phyloP scores from a whole-genome alignment of 2,113 vertebrate species.

The Nibea albiflora region DNA sequence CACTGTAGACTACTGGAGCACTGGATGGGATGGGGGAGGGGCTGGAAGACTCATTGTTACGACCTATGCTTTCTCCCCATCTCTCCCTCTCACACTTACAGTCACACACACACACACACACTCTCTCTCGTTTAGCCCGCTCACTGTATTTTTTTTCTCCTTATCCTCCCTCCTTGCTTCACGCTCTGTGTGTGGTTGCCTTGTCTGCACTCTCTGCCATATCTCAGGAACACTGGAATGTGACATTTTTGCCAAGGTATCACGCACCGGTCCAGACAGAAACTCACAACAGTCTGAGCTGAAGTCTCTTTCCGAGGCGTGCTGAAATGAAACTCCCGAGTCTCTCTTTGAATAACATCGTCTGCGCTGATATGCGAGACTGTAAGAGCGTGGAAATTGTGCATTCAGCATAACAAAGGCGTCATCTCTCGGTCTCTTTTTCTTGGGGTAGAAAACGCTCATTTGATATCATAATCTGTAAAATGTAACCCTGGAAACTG shows the following conservation, averaged over 20 bases:
- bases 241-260: conserved; percentile 37
- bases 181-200: neutral
- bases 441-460: neutral
- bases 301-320: conserved; percentile 4
- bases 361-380: conserved; percentile 21
- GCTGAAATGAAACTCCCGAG: conserved; percentile 23
- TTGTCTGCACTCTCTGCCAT: neutral
- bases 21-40: conserved; percentile 72
- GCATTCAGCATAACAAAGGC: neutral
- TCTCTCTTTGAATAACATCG: conserved; percentile 13
- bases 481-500: neutral
- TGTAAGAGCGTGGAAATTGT: conserved; percentile 16
- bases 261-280: conserved; percentile 16
- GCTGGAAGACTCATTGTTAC: conserved; percentile 64
- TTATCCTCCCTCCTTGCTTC: neutral
- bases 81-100: neutral
- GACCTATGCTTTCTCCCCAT: conserved; percentile 43
- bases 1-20: conserved; percentile 45
- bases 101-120: neutral
- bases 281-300: conserved; percentile 42
- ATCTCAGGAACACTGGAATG: conserved; percentile 35
- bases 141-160: neutral
- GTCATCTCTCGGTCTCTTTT: neutral
- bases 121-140: neutral
- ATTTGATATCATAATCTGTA: neutral